Conservation (phyloP, 2,888 invertebrate species). For the Synergus itoensis region DNA sequence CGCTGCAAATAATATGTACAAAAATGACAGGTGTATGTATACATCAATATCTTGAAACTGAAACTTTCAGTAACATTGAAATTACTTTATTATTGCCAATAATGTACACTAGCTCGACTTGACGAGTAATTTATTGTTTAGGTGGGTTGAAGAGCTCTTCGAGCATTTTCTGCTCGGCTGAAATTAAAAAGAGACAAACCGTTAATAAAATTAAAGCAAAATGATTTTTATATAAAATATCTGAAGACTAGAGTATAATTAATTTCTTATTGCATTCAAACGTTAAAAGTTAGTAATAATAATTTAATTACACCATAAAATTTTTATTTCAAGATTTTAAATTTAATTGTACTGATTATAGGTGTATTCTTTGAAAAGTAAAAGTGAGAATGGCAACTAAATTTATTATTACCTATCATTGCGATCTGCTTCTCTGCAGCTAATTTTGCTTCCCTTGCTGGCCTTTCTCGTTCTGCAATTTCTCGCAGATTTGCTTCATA, state of each 20-base stretch:
- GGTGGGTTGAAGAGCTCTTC: neutral
- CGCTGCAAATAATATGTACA: neutral
- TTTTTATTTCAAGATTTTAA: neutral
- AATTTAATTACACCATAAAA: too few species aligned
- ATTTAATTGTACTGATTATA: neutral
- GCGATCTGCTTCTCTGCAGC: constrained; percentile 85
- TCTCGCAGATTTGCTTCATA: constrained; percentile 84
- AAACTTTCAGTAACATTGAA: constrained; percentile 13
- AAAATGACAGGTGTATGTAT: neutral
- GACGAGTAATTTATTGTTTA: constrained; percentile 11
- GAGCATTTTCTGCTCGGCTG: constrained; percentile 11
- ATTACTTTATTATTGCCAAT: constrained; percentile 29
- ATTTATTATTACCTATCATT: constrained; percentile 68
- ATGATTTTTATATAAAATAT: neutral
- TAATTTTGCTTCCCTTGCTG: constrained; percentile 84
- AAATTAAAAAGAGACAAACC: neutral
- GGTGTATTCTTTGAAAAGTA: neutral
- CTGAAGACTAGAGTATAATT: neutral
- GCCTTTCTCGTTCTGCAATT: constrained; percentile 84
- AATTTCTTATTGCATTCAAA: neutral
- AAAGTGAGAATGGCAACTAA: neutral
- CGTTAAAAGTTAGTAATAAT: neutral
- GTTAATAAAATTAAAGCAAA: neutral
- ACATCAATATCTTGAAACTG: neutral
- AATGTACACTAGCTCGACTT: constrained; percentile 19